Evolutionary conservation across 2,888 invertebrate genomes (phyloP).

Genomic region (Eristalis arbustorum): DNA sequence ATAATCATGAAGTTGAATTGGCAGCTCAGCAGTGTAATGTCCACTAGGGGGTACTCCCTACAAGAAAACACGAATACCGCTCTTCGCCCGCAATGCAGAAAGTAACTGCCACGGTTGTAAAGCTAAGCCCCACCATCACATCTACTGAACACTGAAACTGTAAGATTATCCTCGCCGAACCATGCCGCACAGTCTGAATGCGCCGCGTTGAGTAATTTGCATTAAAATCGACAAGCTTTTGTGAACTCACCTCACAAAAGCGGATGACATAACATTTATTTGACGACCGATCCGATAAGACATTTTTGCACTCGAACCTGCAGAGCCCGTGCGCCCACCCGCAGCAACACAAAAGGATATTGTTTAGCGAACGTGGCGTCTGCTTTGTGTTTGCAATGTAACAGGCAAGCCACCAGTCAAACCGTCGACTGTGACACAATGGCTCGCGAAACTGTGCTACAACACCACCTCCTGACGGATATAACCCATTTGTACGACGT

Average conservation of each 20-base stretch:
- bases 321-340: no score
- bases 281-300: slow-evolving; percentile 7
- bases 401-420: neutral
- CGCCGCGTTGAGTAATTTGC: neutral
- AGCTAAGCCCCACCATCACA: no score
- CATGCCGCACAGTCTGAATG: neutral
- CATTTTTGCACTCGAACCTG: neutral
- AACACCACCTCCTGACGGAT: neutral
- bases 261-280: slow-evolving; percentile 1
- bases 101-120: no score
- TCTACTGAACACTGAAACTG: neutral
- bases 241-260: neutral
- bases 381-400: neutral
- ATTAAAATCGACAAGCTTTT: neutral
- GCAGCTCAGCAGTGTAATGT: no score
- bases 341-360: neutral
- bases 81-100: no score
- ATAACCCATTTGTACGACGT: neutral
- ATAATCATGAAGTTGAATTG: no score
- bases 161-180: neutral
- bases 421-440: neutral
- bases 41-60: no score
- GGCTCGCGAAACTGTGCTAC: neutral
- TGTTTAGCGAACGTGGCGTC: neutral
- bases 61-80: no score